Percentiles rank a stretch among this genome's conserved stretches.
Evolutionary conservation across 1,140 invertebrate genomes (phyloP).

Genomic region (Amphibalanus amphitrite): DNA sequence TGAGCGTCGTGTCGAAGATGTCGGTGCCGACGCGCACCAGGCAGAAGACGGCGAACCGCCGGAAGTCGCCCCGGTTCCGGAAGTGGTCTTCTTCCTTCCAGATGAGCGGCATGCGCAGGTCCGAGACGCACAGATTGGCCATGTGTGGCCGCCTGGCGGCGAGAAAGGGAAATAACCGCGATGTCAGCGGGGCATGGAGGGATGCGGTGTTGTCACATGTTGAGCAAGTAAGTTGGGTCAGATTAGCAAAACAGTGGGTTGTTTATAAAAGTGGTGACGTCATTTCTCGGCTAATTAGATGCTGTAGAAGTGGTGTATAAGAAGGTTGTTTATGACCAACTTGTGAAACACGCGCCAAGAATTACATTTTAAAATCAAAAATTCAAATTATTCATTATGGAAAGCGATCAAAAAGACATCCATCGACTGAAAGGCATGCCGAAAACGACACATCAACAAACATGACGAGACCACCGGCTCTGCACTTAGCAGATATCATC

Average conservation of each 20-base stretch:
- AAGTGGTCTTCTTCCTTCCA: constrained; percentile 56
- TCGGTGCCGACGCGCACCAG: constrained; percentile 45
- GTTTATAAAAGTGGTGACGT: background rate
- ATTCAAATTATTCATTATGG: too few species aligned
- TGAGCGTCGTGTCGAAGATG: constrained; percentile 45
- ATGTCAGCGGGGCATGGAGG: constrained; percentile 14
- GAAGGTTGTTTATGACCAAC: too few species aligned
- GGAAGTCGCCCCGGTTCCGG: constrained; percentile 51
- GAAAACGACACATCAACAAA: too few species aligned
- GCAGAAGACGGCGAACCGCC: constrained; percentile 52
- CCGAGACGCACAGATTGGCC: constrained; percentile 35
- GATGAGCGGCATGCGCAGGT: constrained; percentile 49
- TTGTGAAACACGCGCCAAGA: too few species aligned
- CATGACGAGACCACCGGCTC: too few species aligned
- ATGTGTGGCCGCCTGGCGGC: constrained; percentile 11
- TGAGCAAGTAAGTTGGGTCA: too few species aligned
- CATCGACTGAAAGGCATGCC: too few species aligned
- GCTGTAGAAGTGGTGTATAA: background rate
- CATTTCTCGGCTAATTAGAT: background rate
- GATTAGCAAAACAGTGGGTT: background rate
- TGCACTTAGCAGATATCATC: too few species aligned
- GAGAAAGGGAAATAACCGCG: background rate
- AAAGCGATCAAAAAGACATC: too few species aligned
- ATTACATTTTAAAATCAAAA: too few species aligned
- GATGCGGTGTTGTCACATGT: too few species aligned